Base-by-base conservation (phyloP, 2,888 invertebrate species). In the Drosophila incognita region DNA sequence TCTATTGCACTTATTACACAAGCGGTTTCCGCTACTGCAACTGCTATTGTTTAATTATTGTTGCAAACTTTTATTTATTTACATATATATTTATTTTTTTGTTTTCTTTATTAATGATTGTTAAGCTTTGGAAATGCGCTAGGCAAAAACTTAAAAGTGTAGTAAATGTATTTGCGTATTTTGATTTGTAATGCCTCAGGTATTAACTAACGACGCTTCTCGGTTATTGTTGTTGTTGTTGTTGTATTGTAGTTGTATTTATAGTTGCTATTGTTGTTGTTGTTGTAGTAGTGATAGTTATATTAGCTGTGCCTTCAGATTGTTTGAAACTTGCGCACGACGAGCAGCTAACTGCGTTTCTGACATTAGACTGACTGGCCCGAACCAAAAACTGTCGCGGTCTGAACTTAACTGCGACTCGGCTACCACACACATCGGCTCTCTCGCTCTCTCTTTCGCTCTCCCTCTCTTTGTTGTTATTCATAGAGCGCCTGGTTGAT, bases 271-370 rank as follows among this genome's bases (percentile, higher is more conserved):
- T 71, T 69, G 57, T 68, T 76, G 71, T 65, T 69, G 54, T 24
- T 56, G 11, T 53, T 56, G 29, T 57, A 63, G 53, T 60, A 58
- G 56, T 58, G 63, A 52, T 82, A 67, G 70, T 82, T 83, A 65
- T 74, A 71, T 69, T 85, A 81, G 74, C 73, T 76, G 68, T 78
- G 76, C 63, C 81, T 76, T 77, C 70, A 60, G 64, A 74, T 76
- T 77, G 78, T 78, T 89, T 82, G 59, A 68, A 81, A 75, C 83
- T 83, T 91, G 91, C 93, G 92, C 91, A 91, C 92, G 89, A 91
- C 92, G 91, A 92, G 85, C 91, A 91, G 90, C 87, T 89, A 85
- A 91, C 91, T 92, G 90, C 91, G 91, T 89, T 91, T 92, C 93
- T 92, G 91, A 91, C 90, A 91, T 91, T 91, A 87, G 91, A 92